A percentile compares a stretch with the other conserved stretches of the same genome.
Evolutionary conservation across 2,797 vertebrate species (phyloP).

Genomic region (Esox masquinongy): DNA sequence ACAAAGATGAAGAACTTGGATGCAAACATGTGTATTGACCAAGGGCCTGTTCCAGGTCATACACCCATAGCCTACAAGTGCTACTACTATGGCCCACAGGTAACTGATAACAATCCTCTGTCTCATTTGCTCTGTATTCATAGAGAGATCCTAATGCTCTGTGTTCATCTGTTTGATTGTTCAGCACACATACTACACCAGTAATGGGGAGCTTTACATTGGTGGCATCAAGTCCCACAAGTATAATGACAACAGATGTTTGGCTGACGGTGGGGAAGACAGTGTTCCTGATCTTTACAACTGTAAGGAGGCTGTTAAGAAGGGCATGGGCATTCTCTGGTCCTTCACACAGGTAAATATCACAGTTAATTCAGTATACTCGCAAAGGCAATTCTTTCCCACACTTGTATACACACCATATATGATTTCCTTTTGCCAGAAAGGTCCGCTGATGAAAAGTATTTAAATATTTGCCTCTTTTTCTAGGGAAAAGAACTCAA

Average conservation of each 20-base stretch:
- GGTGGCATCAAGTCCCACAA: conserved; percentile 53
- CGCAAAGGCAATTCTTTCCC: background rate
- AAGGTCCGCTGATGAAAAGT: background rate
- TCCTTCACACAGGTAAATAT: conserved; percentile 68
- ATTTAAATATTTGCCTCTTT: conserved; percentile 12
- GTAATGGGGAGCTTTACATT: conserved; percentile 44
- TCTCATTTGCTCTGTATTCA: background rate
- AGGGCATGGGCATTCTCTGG: conserved; percentile 66
- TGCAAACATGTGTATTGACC: conserved; percentile 62
- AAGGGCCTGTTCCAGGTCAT: conserved; percentile 69
- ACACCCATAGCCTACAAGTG: conserved; percentile 63
- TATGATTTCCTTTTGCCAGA: background rate
- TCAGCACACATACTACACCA: conserved; percentile 50
- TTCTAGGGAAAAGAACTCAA: conserved; percentile 65
- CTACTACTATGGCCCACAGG: conserved; percentile 63
- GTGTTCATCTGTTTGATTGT: background rate
- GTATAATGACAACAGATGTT: conserved; percentile 46
- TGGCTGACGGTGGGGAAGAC: conserved; percentile 48
- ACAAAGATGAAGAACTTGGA: conserved; percentile 60
- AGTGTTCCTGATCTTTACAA: conserved; percentile 52
- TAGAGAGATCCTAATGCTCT: background rate
- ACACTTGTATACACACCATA: background rate
- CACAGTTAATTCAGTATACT: background rate
- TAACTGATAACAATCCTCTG: conserved; percentile 32
- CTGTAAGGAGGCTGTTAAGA: conserved; percentile 63